These are phyloP conservation scores for Cydia fagiglandana DNA, from an alignment of 1,140 invertebrate genomes.

Conservation along the genomic window DNA sequence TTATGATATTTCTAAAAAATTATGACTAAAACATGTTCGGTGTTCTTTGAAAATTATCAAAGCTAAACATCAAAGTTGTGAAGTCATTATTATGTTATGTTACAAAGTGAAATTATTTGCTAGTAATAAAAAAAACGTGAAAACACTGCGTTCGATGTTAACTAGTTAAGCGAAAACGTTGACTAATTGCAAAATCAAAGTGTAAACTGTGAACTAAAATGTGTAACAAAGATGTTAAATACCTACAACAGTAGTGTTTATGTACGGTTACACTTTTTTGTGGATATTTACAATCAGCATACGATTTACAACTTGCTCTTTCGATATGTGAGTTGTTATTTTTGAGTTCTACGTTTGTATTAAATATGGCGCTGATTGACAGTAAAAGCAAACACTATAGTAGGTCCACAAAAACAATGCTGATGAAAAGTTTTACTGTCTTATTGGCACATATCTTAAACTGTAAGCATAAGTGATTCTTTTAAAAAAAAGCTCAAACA, in stretches of 20 bases:
- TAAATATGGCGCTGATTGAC: background rate
- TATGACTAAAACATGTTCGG: background rate
- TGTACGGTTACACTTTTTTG: background rate
- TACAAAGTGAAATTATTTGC: slow-evolving; percentile 12
- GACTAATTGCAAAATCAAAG: background rate
- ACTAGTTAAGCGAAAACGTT: background rate
- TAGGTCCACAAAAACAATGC: background rate
- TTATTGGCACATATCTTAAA: too few species aligned
- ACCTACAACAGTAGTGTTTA: background rate
- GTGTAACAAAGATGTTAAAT: background rate
- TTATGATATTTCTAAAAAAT: background rate
- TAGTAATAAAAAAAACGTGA: background rate
- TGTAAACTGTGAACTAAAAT: background rate
- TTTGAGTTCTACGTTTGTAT: background rate
- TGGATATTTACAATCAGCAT: background rate
- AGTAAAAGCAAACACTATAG: background rate
- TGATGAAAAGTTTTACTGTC: background rate
- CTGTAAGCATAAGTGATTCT: background rate
- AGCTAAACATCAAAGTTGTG: background rate
- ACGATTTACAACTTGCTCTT: background rate
- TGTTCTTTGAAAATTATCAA: background rate
- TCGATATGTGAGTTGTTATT: background rate
- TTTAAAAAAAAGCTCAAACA: slow-evolving; percentile 11
- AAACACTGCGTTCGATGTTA: background rate
- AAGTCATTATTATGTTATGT: background rate